phyloP scores from a whole-genome alignment of 2,888 invertebrate genomes.

The Chironomus riparius region DNA sequence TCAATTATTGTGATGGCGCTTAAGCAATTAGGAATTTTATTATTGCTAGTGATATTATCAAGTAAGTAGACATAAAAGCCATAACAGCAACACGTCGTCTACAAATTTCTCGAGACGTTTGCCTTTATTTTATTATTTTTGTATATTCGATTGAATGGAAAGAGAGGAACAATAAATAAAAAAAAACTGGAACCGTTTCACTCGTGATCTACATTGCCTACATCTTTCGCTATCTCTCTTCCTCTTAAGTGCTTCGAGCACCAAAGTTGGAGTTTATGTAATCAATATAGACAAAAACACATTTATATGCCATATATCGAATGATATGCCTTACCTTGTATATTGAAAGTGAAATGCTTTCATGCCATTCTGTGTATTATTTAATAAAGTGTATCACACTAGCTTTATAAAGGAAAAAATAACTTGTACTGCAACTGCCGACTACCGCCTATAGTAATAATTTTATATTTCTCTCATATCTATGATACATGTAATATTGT shows the following conservation, averaged over 20 bases:
- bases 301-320: neutral
- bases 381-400: neutral
- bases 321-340: constrained; percentile 1
- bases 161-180: neutral
- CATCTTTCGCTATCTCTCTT: neutral
- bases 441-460: neutral
- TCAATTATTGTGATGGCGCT: constrained; percentile 25
- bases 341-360: constrained; percentile 4
- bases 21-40: constrained; percentile 27
- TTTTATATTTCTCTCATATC: neutral
- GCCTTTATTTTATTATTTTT: neutral
- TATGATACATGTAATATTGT: neutral
- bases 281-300: neutral
- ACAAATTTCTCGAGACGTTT: neutral
- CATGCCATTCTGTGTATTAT: neutral
- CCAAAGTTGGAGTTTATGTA: neutral
- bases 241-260: neutral
- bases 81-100: neutral
- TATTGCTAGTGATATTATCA: constrained; percentile 26
- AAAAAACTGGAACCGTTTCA: constrained; percentile 8
- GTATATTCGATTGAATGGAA: neutral
- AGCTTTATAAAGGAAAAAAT: neutral
- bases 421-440: neutral
- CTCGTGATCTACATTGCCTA: neutral
- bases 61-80: constrained; percentile 12